Evolutionary conservation across 2,797 vertebrate species (phyloP).

Genomic region (Anisognathus igniventris): DNA sequence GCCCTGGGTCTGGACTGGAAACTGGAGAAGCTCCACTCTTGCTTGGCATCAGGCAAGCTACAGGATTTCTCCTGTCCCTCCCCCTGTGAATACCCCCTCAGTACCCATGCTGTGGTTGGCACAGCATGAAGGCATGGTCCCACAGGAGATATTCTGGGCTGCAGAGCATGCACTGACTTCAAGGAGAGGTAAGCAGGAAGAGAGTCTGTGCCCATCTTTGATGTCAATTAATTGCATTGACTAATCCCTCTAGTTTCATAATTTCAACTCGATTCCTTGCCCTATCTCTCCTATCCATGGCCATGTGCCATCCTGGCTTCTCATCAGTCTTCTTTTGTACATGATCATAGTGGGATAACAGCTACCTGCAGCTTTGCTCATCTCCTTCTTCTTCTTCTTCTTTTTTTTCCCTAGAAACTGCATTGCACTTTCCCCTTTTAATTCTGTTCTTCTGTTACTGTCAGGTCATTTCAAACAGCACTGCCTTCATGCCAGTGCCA

Average conservation of each 20-base stretch:
- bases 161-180: neutral
- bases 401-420: neutral
- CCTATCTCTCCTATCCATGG: neutral
- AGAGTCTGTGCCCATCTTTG: neutral
- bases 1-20: rapidly evolving
- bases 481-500: neutral
- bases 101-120: neutral
- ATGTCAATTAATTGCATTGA: neutral
- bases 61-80: neutral
- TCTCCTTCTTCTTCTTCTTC: neutral
- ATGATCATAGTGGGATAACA: neutral
- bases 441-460: neutral
- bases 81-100: neutral
- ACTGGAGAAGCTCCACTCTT: neutral
- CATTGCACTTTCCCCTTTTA: neutral
- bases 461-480: neutral
- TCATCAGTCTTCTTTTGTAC: neutral
- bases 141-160: neutral
- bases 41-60: neutral
- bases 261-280: neutral
- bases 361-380: neutral
- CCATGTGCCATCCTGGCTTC: neutral
- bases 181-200: neutral
- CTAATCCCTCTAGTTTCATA: neutral
- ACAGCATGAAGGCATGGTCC: neutral